Percentiles rank a stretch among this genome's conserved stretches.
These are phyloP conservation scores for Dendrolimus houi DNA, from an alignment of 2,888 invertebrate genomes.

Conservation along the genomic window DNA sequence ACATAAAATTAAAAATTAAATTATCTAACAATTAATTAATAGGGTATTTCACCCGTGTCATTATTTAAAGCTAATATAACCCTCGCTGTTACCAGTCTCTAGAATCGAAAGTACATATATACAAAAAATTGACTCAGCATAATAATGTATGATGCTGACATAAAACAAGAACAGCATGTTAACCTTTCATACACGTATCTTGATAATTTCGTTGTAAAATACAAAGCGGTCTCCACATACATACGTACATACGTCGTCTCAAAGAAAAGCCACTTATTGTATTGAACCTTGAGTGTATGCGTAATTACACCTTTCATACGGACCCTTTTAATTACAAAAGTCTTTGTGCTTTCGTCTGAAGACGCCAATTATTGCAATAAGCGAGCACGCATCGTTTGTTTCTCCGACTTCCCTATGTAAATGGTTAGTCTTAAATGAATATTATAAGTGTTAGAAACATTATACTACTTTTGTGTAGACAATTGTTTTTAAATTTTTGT, in stretches of 20 bases:
- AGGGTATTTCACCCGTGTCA: no score
- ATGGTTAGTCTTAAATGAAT: constrained; percentile 21
- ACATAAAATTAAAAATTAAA: no score
- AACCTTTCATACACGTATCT: no score
- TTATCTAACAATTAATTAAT: no score
- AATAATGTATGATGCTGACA: no score
- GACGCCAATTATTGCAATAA: constrained; percentile 66
- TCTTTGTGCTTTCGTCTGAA: constrained; percentile 51
- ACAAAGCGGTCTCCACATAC: constrained; percentile 5
- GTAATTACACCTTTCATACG: constrained; percentile 62
- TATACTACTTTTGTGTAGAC: neutral
- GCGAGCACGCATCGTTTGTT: constrained; percentile 39
- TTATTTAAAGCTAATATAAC: no score
- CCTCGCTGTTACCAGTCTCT: no score
- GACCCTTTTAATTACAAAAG: constrained; percentile 57
- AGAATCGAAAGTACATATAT: no score
- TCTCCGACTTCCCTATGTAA: constrained; percentile 27
- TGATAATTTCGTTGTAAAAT: neutral
- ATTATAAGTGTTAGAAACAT: constrained; percentile 20
- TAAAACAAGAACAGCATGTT: no score
- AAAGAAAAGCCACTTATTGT: constrained; percentile 22
- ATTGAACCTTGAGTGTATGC: constrained; percentile 23
- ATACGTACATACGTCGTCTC: constrained; percentile 1
- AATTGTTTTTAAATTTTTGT: neutral
- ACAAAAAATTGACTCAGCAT: no score